Conservation (phyloP, 2,113 vertebrate genomes). For the Verasper variegatus region DNA sequence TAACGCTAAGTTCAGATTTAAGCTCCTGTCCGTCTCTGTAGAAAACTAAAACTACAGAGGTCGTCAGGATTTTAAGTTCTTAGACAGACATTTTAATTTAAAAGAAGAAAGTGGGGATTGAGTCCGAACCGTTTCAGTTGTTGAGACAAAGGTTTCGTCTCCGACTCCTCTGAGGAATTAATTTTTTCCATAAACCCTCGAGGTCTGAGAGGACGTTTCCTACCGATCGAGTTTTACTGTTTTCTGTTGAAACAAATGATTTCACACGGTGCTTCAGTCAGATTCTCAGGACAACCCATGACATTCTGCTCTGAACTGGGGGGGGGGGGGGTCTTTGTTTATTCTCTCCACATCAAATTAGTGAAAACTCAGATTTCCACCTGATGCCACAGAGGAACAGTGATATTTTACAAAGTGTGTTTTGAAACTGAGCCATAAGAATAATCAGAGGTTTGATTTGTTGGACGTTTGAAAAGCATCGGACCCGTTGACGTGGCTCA, state of each 20-base stretch:
- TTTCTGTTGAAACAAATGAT: background rate
- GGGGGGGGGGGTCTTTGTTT: too few species aligned
- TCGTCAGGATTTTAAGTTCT: background rate
- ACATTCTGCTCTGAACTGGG: background rate
- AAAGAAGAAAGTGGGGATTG: background rate
- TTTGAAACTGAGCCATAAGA: slow-evolving; percentile 8
- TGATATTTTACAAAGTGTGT: background rate
- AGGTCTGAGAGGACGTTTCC: background rate
- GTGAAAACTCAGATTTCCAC: slow-evolving; percentile 1
- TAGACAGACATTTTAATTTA: background rate
- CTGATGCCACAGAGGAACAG: background rate
- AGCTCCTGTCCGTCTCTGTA: background rate
- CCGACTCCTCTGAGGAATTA: too few species aligned
- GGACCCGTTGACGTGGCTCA: background rate
- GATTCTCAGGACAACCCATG: slow-evolving; percentile 27
- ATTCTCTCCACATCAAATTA: too few species aligned
- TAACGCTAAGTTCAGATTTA: slow-evolving; percentile 52
- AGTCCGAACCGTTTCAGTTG: background rate
- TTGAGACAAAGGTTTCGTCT: too few species aligned
- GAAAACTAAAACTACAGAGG: background rate
- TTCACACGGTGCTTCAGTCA: slow-evolving; percentile 37
- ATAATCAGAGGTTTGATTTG: background rate
- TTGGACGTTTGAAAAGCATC: background rate
- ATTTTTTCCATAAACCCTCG: background rate
- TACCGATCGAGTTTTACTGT: too few species aligned